These are phyloP conservation scores for Chiridota heheva DNA, from an alignment of 35 echinoderm and acorn worm species.

Conservation along the genomic window DNA sequence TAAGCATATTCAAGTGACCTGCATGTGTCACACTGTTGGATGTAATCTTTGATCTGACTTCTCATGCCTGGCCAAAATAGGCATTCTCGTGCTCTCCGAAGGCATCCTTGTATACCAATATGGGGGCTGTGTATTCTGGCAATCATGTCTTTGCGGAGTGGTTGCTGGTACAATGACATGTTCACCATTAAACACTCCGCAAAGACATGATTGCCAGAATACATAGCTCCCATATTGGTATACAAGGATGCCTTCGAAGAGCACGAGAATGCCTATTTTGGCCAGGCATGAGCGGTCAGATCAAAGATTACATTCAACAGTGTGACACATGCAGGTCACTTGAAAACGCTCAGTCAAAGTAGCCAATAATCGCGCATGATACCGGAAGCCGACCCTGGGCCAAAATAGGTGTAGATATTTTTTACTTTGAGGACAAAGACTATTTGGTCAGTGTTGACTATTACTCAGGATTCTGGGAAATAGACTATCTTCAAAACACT, in stretches of 20 bases:
- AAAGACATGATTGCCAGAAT: slow-evolving; percentile 53
- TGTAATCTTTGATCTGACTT: slow-evolving; percentile 24
- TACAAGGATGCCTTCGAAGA: slow-evolving; percentile 54
- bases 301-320: slow-evolving; percentile 51
- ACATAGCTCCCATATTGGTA: slow-evolving; percentile 50
- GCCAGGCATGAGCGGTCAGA: slow-evolving; percentile 55
- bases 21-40: slow-evolving; percentile 33
- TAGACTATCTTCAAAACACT: slow-evolving; percentile 44
- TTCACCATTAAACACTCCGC: slow-evolving; percentile 3
- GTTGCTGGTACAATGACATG: too few species aligned
- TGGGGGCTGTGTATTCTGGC: slow-evolving; percentile 56
- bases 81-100: slow-evolving; percentile 61
- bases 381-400: slow-evolving; percentile 49
- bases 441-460: slow-evolving; percentile 61
- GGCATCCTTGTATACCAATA: slow-evolving; percentile 60
- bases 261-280: slow-evolving; percentile 67
- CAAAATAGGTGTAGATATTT: slow-evolving; percentile 60
- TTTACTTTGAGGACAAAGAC: slow-evolving; percentile 37
- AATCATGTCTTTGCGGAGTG: too few species aligned
- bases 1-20: slow-evolving; percentile 29
- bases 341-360: slow-evolving; percentile 38
- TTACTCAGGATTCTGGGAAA: slow-evolving; percentile 68
- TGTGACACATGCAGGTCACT: slow-evolving; percentile 51
- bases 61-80: slow-evolving; percentile 63
- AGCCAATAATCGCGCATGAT: slow-evolving; percentile 43